phyloP scores from a whole-genome alignment of 2,113 vertebrate genomes.

The Callithrix jacchus region DNA sequence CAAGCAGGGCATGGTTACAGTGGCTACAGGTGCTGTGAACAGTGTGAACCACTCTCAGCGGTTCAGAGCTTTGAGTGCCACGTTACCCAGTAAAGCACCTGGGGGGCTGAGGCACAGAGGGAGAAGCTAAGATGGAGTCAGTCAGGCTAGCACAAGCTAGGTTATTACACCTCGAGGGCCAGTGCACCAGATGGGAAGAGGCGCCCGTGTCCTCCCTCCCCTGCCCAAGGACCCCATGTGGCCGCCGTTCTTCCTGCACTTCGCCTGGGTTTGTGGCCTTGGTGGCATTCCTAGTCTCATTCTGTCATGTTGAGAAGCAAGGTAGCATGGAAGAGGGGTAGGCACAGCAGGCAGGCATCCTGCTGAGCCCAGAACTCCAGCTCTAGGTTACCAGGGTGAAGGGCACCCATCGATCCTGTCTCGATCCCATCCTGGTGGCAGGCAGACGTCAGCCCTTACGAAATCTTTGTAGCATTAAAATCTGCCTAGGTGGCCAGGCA shows the following conservation, averaged over 20 bases:
- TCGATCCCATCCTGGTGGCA: not conserved
- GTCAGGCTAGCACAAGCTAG: no score
- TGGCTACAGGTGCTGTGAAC: no score
- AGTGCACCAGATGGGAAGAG: not conserved
- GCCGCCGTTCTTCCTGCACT: not conserved
- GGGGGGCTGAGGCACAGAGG: no score
- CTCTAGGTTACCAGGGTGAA: no score
- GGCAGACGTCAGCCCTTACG: not conserved
- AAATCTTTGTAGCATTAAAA: not conserved
- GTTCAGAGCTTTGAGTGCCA: no score
- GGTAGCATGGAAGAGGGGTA: rapidly evolving
- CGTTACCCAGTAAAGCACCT: no score
- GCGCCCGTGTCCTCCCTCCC: not conserved
- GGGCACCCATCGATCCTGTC: not conserved
- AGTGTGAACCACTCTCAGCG: no score
- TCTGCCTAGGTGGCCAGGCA: not conserved
- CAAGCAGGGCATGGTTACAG: no score
- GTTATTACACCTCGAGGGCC: not conserved
- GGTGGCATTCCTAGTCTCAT: not conserved
- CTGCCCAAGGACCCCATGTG: not conserved
- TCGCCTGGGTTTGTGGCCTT: not conserved
- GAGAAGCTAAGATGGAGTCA: no score
- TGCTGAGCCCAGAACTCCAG: not conserved
- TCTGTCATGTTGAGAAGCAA: not conserved
- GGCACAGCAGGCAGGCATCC: not conserved